Conservation (phyloP, 2,888 invertebrate genomes). For the Parnassius smintheus region DNA sequence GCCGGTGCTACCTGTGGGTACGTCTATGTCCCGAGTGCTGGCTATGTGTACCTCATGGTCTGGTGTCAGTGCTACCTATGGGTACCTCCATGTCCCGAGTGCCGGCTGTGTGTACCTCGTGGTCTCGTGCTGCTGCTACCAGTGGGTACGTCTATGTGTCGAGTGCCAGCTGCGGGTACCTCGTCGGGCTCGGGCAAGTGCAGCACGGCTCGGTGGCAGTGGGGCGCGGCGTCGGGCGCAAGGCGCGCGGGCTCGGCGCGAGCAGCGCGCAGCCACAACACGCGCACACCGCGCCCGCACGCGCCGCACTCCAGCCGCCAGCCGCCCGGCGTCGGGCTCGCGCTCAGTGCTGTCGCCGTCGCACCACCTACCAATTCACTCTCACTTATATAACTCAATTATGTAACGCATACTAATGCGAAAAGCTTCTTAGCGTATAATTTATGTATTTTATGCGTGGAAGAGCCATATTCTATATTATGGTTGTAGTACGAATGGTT, state of each 20-base stretch:
- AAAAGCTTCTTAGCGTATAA: neutral
- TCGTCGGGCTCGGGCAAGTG: conserved; percentile 62
- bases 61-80: neutral
- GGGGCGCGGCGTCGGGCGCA: conserved; percentile 56
- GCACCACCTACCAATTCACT: conserved; percentile 51
- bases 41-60: neutral
- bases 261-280: conserved; percentile 39
- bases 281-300: conserved; percentile 63
- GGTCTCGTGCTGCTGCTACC: neutral
- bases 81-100: neutral
- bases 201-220: conserved; percentile 67
- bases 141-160: neutral
- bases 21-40: neutral
- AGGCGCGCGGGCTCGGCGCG: conserved; percentile 47
- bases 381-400: neutral
- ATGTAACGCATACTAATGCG: neutral
- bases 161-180: conserved; percentile 31
- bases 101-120: neutral
- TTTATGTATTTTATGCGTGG: too few relatives aligned
- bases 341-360: conserved; percentile 60
- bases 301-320: conserved; percentile 72
- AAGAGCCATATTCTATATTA: too few relatives aligned
- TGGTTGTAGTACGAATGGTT: too few relatives aligned
- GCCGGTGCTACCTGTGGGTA: neutral
- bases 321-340: conserved; percentile 51